A percentile compares a stretch with the other conserved stretches of the same genome.
phyloP scores from a whole-genome alignment of 1,140 invertebrate genomes.

The Drosophila nigromelanica region DNA sequence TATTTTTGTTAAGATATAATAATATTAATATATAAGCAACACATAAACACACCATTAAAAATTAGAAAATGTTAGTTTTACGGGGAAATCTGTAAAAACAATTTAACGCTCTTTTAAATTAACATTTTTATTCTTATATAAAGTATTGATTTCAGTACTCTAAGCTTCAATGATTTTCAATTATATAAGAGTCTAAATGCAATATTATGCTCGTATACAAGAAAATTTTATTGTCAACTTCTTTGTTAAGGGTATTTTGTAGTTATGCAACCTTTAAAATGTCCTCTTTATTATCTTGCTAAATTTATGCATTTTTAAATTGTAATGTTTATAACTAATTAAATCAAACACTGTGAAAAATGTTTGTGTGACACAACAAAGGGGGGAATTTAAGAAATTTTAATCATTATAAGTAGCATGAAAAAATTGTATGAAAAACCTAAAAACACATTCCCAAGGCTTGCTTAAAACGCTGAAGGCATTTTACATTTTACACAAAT shows the following conservation, averaged over 20 bases:
- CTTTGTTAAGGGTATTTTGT: neutral
- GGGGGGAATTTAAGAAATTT: neutral
- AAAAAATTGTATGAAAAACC: neutral
- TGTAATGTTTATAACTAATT: constrained; percentile 15
- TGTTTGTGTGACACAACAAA: neutral
- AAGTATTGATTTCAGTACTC: too few species aligned
- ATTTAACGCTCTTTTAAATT: too few species aligned
- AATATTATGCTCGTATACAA: too few species aligned
- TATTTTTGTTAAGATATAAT: neutral
- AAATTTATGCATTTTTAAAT: neutral
- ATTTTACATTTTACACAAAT: neutral
- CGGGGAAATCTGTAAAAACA: too few species aligned
- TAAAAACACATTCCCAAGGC: too few species aligned
- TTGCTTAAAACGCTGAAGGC: too few species aligned
- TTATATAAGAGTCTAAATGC: too few species aligned
- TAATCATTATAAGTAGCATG: neutral
- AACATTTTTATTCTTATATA: too few species aligned
- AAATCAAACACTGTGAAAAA: constrained; percentile 13
- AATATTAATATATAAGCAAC: too few species aligned
- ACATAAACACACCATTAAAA: too few species aligned
- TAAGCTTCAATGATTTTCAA: too few species aligned
- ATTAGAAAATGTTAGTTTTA: too few species aligned
- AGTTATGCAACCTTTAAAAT: neutral
- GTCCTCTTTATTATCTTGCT: neutral
- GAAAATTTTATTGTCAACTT: neutral